These are phyloP conservation scores for Sitodiplosis mosellana DNA, from an alignment of 1,140 invertebrate genomes.

Conservation along the genomic window DNA sequence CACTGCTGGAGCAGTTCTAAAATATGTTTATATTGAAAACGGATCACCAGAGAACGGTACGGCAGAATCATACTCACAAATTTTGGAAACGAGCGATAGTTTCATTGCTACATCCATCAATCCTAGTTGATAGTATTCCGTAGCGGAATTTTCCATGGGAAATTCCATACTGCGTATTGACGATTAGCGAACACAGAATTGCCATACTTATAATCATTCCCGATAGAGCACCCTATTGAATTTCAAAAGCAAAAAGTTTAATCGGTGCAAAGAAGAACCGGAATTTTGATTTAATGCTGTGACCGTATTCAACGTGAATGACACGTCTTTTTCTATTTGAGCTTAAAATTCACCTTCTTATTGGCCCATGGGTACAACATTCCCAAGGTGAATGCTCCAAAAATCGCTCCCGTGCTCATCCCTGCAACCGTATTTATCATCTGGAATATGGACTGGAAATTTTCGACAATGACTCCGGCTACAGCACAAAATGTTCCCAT, in stretches of 20 bases:
- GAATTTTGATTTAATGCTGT: too few relatives aligned
- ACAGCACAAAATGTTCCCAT: constrained; percentile 36
- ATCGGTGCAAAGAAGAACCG: too few relatives aligned
- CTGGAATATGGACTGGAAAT: constrained; percentile 39
- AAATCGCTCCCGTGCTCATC: constrained; percentile 44
- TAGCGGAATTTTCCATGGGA: constrained; percentile 32
- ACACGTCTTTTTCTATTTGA: constrained; percentile 3
- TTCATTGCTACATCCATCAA: constrained; percentile 34
- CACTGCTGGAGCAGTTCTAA: neutral
- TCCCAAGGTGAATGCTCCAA: constrained; percentile 52
- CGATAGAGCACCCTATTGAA: constrained; percentile 42
- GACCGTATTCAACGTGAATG: too few relatives aligned
- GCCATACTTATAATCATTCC: constrained; percentile 43
- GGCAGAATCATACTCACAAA: neutral
- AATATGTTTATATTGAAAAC: too few relatives aligned
- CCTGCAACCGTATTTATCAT: constrained; percentile 36
- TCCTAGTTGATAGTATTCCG: constrained; percentile 29
- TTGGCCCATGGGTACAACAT: constrained; percentile 51
- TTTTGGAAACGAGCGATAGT: constrained; percentile 9
- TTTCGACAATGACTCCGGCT: constrained; percentile 41
- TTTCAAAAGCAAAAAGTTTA: neutral
- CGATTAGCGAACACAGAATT: constrained; percentile 56
- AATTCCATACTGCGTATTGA: constrained; percentile 49
- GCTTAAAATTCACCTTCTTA: constrained; percentile 27
- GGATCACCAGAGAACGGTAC: too few relatives aligned